Conservation (phyloP, 2,797 vertebrate genomes). For the Acrossocheilus wenchowensis region DNA sequence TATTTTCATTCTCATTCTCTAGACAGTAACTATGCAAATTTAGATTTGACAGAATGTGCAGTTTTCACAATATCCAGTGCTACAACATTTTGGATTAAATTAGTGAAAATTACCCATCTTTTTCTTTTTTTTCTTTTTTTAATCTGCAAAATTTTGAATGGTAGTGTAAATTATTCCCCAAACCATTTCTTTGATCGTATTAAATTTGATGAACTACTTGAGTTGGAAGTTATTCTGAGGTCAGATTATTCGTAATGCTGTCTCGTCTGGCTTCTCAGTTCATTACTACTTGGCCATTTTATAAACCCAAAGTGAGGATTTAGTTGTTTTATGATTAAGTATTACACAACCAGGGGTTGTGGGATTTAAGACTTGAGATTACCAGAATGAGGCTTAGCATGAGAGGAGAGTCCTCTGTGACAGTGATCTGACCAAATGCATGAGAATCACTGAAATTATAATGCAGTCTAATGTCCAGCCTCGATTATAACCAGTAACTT, state of each 20-base stretch:
- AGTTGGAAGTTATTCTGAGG: background rate
- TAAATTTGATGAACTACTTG: background rate
- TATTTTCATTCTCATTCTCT: background rate
- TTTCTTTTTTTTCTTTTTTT: background rate
- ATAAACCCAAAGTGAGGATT: constrained; percentile 40
- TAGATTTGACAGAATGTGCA: background rate
- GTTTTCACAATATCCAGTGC: background rate
- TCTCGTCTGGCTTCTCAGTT: background rate
- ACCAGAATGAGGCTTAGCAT: constrained; percentile 36
- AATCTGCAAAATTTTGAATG: background rate
- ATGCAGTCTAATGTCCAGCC: background rate
- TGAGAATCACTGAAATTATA: constrained; percentile 4
- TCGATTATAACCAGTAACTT: background rate
- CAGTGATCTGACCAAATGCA: background rate
- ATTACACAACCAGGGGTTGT: constrained; percentile 47
- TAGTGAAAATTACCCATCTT: background rate
- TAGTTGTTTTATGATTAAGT: constrained; percentile 32
- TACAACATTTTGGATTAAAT: background rate
- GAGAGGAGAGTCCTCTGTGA: constrained; percentile 7
- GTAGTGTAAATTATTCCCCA: background rate
- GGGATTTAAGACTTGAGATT: constrained; percentile 47
- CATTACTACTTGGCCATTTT: constrained; percentile 19
- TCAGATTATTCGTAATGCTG: background rate
- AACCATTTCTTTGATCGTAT: background rate
- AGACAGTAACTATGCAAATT: background rate